A percentile compares a stretch with the other conserved stretches of the same genome.
Conservation (phyloP, 1,140 invertebrate species). For the Ganaspis sp. region DNA sequence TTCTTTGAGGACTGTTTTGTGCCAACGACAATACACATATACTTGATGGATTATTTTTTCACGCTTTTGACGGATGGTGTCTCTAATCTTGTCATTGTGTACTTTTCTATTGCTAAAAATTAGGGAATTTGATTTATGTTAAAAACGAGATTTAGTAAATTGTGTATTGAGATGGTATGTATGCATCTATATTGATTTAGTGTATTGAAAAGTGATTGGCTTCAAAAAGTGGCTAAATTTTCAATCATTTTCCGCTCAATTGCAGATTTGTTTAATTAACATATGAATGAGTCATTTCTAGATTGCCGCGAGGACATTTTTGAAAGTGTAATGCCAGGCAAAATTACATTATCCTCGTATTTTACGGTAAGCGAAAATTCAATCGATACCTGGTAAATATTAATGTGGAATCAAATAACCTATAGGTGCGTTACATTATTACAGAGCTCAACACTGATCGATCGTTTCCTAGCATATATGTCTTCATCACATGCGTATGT, state of each 20-base stretch:
- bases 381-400: slow-evolving; percentile 20
- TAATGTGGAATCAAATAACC: slow-evolving; percentile 26
- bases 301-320: neutral
- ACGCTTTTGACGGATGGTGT: neutral
- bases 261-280: neutral
- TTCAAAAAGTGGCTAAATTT: neutral
- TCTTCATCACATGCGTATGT: neutral
- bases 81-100: neutral
- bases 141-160: no score
- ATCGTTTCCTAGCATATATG: neutral
- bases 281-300: neutral
- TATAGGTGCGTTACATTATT: slow-evolving; percentile 21
- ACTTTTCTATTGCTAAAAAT: neutral
- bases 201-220: no score
- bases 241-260: neutral
- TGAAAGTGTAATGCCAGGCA: neutral
- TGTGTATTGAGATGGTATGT: no score
- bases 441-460: slow-evolving; percentile 11
- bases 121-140: no score
- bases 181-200: no score
- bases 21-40: neutral
- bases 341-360: slow-evolving; percentile 6
- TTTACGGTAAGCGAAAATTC: slow-evolving; percentile 2
- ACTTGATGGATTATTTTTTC: slow-evolving; percentile 17
- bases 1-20: neutral